Percentiles rank a stretch among this genome's conserved stretches.
Conservation (phyloP, 2,797 vertebrate genomes). For the Pseudocheirus occidentalis region DNA sequence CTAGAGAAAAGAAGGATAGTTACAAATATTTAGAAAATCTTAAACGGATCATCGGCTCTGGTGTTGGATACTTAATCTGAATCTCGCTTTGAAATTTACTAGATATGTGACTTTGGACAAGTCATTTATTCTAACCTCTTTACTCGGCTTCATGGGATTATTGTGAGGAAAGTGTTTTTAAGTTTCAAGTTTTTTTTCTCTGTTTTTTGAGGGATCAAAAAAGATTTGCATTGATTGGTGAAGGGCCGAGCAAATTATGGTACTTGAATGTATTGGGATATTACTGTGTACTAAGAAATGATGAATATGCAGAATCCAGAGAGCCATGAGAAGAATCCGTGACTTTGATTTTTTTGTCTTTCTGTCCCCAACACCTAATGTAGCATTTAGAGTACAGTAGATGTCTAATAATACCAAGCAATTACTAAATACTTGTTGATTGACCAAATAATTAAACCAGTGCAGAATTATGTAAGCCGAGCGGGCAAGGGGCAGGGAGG, state of each 20-base stretch:
- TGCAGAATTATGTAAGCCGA: not conserved
- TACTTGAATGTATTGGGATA: not conserved
- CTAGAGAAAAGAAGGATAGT: not conserved
- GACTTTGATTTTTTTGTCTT: not conserved
- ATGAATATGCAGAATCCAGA: not conserved
- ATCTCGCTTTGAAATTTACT: not conserved
- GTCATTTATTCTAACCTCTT: not conserved
- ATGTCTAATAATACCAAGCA: not conserved
- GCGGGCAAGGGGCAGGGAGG: too few species aligned
- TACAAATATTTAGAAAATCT: not conserved
- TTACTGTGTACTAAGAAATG: not conserved
- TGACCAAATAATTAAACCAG: not conserved
- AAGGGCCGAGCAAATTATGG: not conserved
- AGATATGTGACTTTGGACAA: not conserved
- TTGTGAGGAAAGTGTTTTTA: not conserved
- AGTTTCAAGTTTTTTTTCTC: not conserved
- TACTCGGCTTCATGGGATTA: not conserved
- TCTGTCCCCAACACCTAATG: not conserved
- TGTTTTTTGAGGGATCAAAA: not conserved
- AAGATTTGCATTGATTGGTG: not conserved
- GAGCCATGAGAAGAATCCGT: not conserved
- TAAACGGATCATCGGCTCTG: not conserved
- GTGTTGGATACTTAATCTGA: not conserved
- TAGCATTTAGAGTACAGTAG: not conserved
- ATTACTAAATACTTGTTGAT: not conserved